A percentile compares a stretch with the other conserved stretches of the same genome.
Evolutionary conservation across 1,140 invertebrate species (phyloP).

Genomic region (Magallana angulata): DNA sequence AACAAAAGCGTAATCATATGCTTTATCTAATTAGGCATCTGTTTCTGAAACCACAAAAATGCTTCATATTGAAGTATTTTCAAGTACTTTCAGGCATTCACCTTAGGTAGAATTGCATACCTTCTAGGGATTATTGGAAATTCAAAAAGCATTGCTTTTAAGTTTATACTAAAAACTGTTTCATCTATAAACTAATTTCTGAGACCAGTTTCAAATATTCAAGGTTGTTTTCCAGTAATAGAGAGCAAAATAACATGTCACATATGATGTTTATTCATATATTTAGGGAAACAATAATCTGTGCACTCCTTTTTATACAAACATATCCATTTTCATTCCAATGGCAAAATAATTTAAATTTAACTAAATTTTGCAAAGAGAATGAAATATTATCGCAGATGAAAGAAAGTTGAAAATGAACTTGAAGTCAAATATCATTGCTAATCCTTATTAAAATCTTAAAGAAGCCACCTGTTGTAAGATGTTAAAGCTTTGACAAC

Average conservation of each 20-base stretch:
- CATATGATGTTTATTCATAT: too few relatives aligned
- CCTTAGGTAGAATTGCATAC: background rate
- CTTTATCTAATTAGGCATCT: too few relatives aligned
- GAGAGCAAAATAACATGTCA: too few relatives aligned
- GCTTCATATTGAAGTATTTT: background rate
- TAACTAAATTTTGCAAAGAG: background rate
- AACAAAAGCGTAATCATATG: too few relatives aligned
- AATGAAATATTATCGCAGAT: conserved; percentile 15
- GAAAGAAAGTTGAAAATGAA: conserved; percentile 27
- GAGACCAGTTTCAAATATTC: too few relatives aligned
- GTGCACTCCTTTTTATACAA: conserved; percentile 3
- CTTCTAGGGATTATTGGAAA: too few relatives aligned
- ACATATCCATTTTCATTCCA: background rate
- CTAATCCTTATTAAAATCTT: background rate
- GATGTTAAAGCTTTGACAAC: background rate
- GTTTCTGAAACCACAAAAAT: too few relatives aligned
- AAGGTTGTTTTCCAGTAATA: too few relatives aligned
- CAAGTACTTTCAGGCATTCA: background rate
- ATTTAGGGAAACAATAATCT: background rate
- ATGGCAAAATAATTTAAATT: background rate
- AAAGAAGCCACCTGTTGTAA: conserved; percentile 22
- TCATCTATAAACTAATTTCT: too few relatives aligned
- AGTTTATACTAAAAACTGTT: too few relatives aligned
- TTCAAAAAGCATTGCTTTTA: too few relatives aligned
- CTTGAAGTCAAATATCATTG: conserved; percentile 20